phyloP scores from a whole-genome alignment of 2,113 vertebrate species.

The Neolamprologus ventralis region DNA sequence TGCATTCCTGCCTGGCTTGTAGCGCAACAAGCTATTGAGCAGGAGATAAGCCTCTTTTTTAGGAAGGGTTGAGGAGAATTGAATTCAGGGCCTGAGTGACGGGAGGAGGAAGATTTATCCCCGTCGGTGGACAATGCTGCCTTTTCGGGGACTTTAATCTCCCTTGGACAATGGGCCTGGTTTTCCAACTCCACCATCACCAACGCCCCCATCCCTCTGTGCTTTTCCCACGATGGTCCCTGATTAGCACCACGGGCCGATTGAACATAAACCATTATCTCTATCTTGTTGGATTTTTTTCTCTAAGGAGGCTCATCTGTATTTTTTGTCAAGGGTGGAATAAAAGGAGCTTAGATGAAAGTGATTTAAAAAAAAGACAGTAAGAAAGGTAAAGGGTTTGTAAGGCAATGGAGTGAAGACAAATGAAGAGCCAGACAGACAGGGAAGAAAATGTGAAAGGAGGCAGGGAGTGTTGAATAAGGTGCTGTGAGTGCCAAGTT shows the following conservation, averaged over 20 bases:
- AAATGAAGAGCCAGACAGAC: constrained; percentile 28
- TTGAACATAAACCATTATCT: constrained; percentile 90
- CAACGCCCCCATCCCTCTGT: constrained; percentile 71
- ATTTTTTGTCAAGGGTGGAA: constrained; percentile 62
- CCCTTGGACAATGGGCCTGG: constrained; percentile 88
- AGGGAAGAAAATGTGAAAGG: constrained; percentile 54
- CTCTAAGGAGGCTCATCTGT: constrained; percentile 69
- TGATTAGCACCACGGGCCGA: constrained; percentile 83
- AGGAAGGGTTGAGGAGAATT: constrained; percentile 85
- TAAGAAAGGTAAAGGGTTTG: constrained; percentile 36
- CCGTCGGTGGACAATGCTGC: constrained; percentile 88
- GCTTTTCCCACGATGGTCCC: constrained; percentile 96
- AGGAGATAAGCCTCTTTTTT: constrained; percentile 99
- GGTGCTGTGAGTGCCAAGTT: constrained; percentile 60
- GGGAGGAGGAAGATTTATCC: constrained; percentile 99
- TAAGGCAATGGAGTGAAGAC: constrained; percentile 46
- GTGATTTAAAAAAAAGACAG: constrained; percentile 44
- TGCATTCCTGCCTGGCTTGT: constrained; percentile 85
- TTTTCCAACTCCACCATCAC: constrained; percentile 66
- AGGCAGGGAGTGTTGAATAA: constrained; percentile 47
- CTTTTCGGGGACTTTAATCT: constrained; percentile 96
- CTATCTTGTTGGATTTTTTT: constrained; percentile 53
- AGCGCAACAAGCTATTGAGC: constrained; percentile 94
- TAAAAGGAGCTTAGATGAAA: constrained; percentile 12
- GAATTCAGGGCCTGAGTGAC: constrained; percentile 99